These are phyloP conservation scores for Molorchus minor DNA, from an alignment of 2,888 invertebrate species.

Conservation along the genomic window DNA sequence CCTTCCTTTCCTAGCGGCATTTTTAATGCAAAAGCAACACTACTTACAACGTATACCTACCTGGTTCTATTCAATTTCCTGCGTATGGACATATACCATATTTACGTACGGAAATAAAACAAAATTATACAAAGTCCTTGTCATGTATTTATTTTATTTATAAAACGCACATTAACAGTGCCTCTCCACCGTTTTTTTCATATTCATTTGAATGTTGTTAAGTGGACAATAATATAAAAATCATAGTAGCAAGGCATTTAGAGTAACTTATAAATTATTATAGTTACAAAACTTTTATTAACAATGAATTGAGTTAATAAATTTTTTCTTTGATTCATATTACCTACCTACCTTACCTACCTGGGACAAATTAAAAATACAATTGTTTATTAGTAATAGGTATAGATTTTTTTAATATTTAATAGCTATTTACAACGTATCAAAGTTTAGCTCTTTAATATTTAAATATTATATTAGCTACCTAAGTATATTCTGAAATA, in stretches of 20 bases:
- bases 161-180: conserved; percentile 52
- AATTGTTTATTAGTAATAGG: conserved; percentile 39
- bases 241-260: conserved; percentile 52
- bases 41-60: too few species aligned
- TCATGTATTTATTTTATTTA: conserved; percentile 47
- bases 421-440: conserved; percentile 61
- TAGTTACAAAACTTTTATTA: conserved; percentile 33
- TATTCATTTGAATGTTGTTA: conserved; percentile 43
- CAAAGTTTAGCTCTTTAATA: conserved; percentile 55
- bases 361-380: conserved; percentile 26
- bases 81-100: too few species aligned
- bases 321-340: conserved; percentile 13
- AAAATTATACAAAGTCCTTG: too few species aligned
- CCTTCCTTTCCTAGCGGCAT: too few species aligned
- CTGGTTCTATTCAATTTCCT: too few species aligned
- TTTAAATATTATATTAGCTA: conserved; percentile 50
- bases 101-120: too few species aligned
- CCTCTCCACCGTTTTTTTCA: conserved; percentile 47
- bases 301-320: conserved; percentile 35
- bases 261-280: conserved; percentile 42
- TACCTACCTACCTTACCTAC: conserved; percentile 17
- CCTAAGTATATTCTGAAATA: conserved; percentile 53
- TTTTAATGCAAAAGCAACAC: too few species aligned
- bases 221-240: conserved; percentile 42
- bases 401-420: conserved; percentile 48